These are phyloP conservation scores for Empis stercorea DNA, from an alignment of 2,888 invertebrate species.

Conservation along the genomic window DNA sequence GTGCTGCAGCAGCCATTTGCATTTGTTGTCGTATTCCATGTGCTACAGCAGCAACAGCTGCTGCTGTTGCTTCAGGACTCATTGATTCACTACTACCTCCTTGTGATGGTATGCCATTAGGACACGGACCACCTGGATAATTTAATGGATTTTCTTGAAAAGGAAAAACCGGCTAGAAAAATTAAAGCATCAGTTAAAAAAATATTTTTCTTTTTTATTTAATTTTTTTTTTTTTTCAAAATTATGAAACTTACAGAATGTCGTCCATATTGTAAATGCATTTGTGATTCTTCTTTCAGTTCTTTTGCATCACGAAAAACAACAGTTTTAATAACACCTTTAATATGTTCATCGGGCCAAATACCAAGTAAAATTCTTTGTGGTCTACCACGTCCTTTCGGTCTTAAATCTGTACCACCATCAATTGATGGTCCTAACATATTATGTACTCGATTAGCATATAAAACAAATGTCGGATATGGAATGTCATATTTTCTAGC, in stretches of 20 bases:
- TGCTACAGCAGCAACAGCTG: slow-evolving; percentile 75
- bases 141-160: slow-evolving; percentile 52
- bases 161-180: slow-evolving; percentile 37
- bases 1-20: slow-evolving; percentile 51
- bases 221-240: not conserved
- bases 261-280: slow-evolving; percentile 44
- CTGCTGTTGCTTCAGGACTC: slow-evolving; percentile 62
- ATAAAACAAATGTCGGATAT: slow-evolving; percentile 85
- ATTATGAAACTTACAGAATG: slow-evolving; percentile 42
- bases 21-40: slow-evolving; percentile 76
- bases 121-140: slow-evolving; percentile 42
- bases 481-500: slow-evolving; percentile 91
- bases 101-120: slow-evolving; percentile 43
- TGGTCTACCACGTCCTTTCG: slow-evolving; percentile 81
- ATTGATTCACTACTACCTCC: slow-evolving; percentile 39
- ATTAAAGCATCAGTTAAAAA: not conserved
- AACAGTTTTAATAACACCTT: slow-evolving; percentile 82
- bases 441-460: slow-evolving; percentile 86
- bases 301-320: slow-evolving; percentile 81
- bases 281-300: slow-evolving; percentile 53
- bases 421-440: slow-evolving; percentile 88
- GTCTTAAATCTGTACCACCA: slow-evolving; percentile 79
- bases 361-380: slow-evolving; percentile 82
- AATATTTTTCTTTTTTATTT: not conserved
- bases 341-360: slow-evolving; percentile 90